These are phyloP conservation scores for Hylaeus anthracinus DNA, from an alignment of 1,140 invertebrate genomes.

Conservation along the genomic window DNA sequence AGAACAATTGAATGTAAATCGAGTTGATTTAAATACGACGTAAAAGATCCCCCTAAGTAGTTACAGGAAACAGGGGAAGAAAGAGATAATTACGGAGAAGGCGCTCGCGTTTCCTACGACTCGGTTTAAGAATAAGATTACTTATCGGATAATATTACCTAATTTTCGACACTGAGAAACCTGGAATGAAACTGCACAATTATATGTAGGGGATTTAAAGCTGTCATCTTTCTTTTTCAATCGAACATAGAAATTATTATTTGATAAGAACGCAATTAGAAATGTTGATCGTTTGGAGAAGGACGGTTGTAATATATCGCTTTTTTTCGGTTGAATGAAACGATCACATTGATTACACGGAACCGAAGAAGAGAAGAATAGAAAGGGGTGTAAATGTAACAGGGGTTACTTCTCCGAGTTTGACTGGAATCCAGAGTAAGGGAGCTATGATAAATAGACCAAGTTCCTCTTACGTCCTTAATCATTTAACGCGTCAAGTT, in stretches of 20 bases:
- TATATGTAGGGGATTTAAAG: not conserved
- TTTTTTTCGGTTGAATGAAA: not conserved
- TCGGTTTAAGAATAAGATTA: not conserved
- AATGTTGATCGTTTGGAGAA: not conserved
- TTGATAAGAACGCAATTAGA: too few species aligned
- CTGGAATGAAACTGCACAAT: not conserved
- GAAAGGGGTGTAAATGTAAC: slow-evolving; percentile 6
- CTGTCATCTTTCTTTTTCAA: not conserved
- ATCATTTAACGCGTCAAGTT: not conserved
- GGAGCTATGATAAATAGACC: not conserved
- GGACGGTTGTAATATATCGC: not conserved
- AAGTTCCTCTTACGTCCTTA: not conserved
- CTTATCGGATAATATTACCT: not conserved
- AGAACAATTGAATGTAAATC: not conserved
- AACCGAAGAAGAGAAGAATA: not conserved
- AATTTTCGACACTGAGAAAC: not conserved
- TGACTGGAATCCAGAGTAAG: not conserved
- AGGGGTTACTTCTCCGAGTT: not conserved
- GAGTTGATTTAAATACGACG: not conserved
- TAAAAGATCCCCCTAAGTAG: not conserved
- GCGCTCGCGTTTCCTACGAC: not conserved
- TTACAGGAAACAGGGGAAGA: not conserved
- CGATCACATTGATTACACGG: not conserved
- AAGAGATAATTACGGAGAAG: not conserved
- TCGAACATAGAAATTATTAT: not conserved